Percentiles rank a stretch among this genome's conserved stretches.
Conservation (phyloP, 1,140 invertebrate genomes). For the Aphaenogaster ashmeadi region DNA sequence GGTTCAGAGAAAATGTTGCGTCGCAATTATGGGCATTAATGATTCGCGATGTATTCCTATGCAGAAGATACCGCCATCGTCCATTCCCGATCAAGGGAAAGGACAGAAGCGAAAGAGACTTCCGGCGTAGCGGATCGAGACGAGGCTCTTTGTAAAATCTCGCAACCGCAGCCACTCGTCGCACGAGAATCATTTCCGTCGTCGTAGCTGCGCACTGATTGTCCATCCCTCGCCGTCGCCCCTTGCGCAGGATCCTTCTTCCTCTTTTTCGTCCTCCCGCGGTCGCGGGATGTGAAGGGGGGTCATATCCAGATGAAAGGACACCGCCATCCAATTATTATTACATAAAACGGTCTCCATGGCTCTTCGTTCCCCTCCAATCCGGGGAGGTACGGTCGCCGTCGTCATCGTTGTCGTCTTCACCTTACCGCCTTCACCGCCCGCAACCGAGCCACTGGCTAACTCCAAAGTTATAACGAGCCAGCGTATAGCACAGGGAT, state of each 20-base stretch:
- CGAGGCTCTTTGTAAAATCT: slow-evolving; percentile 65
- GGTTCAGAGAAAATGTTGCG: neutral
- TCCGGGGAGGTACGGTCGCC: slow-evolving; percentile 32
- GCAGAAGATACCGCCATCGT: neutral
- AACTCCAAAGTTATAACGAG: slow-evolving; percentile 85
- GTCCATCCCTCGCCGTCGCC: slow-evolving; percentile 37
- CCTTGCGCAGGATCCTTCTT: slow-evolving; percentile 43
- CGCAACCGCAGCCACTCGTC: slow-evolving; percentile 52
- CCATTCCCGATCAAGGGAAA: slow-evolving; percentile 25
- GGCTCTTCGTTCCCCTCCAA: slow-evolving; percentile 72
- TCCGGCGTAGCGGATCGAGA: neutral
- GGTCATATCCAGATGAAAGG: slow-evolving; percentile 81
- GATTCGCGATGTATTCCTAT: slow-evolving; percentile 15
- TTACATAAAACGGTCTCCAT: slow-evolving; percentile 84
- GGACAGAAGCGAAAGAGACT: neutral
- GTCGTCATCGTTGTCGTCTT: slow-evolving; percentile 76
- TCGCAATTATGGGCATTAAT: slow-evolving; percentile 9
- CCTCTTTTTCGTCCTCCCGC: slow-evolving; percentile 64
- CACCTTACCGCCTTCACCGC: slow-evolving; percentile 70
- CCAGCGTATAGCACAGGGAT: slow-evolving; percentile 66
- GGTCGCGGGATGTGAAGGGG: slow-evolving; percentile 33
- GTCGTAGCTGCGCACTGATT: slow-evolving; percentile 61
- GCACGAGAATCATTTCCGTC: slow-evolving; percentile 70
- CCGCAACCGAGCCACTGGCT: slow-evolving; percentile 81
- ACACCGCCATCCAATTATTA: slow-evolving; percentile 86